Evolutionary conservation across 35 echinoderm and acorn worm genomes (phyloP).

Genomic region (Heliocidaris erythrogramma): DNA sequence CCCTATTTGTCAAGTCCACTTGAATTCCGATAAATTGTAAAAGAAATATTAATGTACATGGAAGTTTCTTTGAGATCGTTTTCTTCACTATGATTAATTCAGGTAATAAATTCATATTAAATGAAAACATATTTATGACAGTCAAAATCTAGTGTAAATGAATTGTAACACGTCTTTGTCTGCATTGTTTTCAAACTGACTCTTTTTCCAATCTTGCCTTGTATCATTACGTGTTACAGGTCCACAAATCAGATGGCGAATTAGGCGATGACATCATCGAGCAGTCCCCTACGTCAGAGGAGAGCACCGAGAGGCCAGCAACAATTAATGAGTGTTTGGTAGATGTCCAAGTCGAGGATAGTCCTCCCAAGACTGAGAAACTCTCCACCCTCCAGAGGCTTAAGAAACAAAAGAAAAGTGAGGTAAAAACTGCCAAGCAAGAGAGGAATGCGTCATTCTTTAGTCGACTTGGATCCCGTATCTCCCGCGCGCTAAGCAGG

Average conservation of each 20-base stretch:
- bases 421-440: neutral
- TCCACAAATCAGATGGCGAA: neutral
- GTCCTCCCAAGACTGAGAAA: neutral
- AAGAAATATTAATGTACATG: too few species aligned
- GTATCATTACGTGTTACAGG: neutral
- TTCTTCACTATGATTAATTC: too few species aligned
- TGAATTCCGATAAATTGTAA: too few species aligned
- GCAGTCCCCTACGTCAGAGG: neutral
- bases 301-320: neutral
- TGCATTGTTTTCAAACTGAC: too few species aligned
- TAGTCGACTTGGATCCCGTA: neutral
- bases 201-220: neutral
- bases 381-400: conserved; percentile 12
- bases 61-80: too few species aligned
- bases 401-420: neutral
- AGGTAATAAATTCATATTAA: too few species aligned
- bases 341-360: neutral
- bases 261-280: neutral
- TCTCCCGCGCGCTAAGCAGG: conserved; percentile 2
- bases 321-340: neutral
- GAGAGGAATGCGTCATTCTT: conserved; percentile 37
- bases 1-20: too few species aligned
- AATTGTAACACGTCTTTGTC: too few species aligned
- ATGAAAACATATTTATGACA: too few species aligned
- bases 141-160: too few species aligned